phyloP scores from a whole-genome alignment of 2,888 invertebrate genomes.

The Cistogaster globosa region DNA sequence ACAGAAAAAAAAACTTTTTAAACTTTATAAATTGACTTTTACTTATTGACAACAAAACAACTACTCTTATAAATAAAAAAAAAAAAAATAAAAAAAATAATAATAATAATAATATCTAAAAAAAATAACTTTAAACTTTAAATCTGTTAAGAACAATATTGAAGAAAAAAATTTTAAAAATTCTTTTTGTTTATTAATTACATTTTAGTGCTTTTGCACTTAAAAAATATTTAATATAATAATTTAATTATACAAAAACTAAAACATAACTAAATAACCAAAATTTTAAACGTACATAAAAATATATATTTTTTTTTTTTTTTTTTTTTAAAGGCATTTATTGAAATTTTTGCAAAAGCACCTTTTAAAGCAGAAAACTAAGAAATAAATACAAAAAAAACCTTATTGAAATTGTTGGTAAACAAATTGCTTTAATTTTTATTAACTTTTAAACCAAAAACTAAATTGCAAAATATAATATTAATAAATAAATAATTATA shows the following conservation, averaged over 20 bases:
- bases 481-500: conserved; percentile 23
- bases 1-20: conserved; percentile 44
- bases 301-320: conserved; percentile 19
- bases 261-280: background rate
- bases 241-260: conserved; percentile 22
- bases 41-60: conserved; percentile 30
- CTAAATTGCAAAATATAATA: conserved; percentile 12
- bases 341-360: conserved; percentile 63
- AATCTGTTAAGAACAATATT: conserved; percentile 26
- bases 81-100: conserved; percentile 21
- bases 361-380: conserved; percentile 35
- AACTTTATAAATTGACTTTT: conserved; percentile 43
- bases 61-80: conserved; percentile 30
- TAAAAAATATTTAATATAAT: conserved; percentile 24
- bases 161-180: conserved; percentile 13
- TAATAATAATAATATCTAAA: conserved; percentile 15
- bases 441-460: conserved; percentile 48
- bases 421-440: conserved; percentile 66
- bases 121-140: background rate
- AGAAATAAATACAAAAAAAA: conserved; percentile 21
- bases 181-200: conserved; percentile 46
- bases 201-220: conserved; percentile 65
- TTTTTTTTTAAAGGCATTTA: conserved; percentile 42
- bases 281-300: conserved; percentile 21
- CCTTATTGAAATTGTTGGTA: conserved; percentile 48